Conservation (phyloP, 2,888 invertebrate genomes). For the Morpho helenor region DNA sequence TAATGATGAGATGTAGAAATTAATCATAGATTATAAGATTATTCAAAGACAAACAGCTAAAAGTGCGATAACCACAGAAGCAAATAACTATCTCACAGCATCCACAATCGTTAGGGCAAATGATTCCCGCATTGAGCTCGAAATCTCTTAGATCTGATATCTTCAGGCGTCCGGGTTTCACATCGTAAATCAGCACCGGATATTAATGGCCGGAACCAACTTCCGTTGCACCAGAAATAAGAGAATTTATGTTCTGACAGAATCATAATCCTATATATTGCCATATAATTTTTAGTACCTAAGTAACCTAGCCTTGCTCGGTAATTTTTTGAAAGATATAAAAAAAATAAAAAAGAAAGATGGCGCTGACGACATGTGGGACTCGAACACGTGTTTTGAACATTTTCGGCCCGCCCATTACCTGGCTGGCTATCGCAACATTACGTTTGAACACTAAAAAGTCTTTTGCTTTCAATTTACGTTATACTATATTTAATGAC, state of each 20-base stretch:
- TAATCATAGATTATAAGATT: neutral
- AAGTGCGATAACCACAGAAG: neutral
- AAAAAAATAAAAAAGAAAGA: neutral
- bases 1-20: too few relatives aligned
- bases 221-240: constrained; percentile 11
- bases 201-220: constrained; percentile 16
- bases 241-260: constrained; percentile 8
- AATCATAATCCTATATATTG: neutral
- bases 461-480: too few relatives aligned
- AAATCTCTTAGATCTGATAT: constrained; percentile 17
- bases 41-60: constrained; percentile 6
- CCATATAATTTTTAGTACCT: too few relatives aligned
- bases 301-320: too few relatives aligned
- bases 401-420: too few relatives aligned
- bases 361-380: too few relatives aligned
- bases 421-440: too few relatives aligned
- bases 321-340: too few relatives aligned
- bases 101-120: constrained; percentile 8
- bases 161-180: constrained; percentile 14
- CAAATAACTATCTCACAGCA: constrained; percentile 2
- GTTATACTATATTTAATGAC: too few relatives aligned
- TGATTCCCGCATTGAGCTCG: constrained; percentile 8
- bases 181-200: constrained; percentile 18
- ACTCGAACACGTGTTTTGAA: too few relatives aligned
- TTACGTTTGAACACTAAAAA: too few relatives aligned